Conservation (phyloP, 1,140 invertebrate genomes). For the Drosophila eugracilis region DNA sequence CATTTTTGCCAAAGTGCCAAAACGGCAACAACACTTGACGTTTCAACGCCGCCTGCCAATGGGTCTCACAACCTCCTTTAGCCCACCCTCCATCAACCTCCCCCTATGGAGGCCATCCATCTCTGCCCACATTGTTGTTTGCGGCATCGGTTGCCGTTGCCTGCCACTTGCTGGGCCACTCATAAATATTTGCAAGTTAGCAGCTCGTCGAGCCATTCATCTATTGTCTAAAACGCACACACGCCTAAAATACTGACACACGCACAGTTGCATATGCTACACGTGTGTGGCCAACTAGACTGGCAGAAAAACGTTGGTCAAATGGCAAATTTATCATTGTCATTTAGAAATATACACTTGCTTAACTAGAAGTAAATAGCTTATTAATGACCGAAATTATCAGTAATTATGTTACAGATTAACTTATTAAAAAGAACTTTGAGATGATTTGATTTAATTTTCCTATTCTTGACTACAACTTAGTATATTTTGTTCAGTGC, state of each 20-base stretch:
- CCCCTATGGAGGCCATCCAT: constrained; percentile 28
- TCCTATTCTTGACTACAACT: too few species aligned
- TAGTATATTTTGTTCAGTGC: not conserved
- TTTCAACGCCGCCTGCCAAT: constrained; percentile 69
- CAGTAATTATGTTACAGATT: not conserved
- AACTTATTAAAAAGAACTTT: not conserved
- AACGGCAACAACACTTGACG: constrained; percentile 77
- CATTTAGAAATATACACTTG: too few species aligned
- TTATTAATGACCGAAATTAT: too few species aligned
- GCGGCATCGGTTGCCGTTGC: constrained; percentile 47
- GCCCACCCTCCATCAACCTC: not conserved
- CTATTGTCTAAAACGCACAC: constrained; percentile 70
- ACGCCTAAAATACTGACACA: constrained; percentile 16
- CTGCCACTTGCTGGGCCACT: constrained; percentile 78
- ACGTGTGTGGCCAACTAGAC: constrained; percentile 25
- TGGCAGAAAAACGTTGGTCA: not conserved
- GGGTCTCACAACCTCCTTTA: constrained; percentile 5
- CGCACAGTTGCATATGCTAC: constrained; percentile 24
- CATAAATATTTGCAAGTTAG: constrained; percentile 84
- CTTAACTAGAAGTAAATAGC: too few species aligned
- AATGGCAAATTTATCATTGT: not conserved
- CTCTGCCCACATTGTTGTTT: constrained; percentile 53
- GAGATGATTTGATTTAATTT: not conserved
- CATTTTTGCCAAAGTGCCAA: constrained; percentile 82
- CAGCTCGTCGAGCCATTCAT: constrained; percentile 82